phyloP scores from a whole-genome alignment of 1,140 invertebrate genomes.

The Eumeta japonica region DNA sequence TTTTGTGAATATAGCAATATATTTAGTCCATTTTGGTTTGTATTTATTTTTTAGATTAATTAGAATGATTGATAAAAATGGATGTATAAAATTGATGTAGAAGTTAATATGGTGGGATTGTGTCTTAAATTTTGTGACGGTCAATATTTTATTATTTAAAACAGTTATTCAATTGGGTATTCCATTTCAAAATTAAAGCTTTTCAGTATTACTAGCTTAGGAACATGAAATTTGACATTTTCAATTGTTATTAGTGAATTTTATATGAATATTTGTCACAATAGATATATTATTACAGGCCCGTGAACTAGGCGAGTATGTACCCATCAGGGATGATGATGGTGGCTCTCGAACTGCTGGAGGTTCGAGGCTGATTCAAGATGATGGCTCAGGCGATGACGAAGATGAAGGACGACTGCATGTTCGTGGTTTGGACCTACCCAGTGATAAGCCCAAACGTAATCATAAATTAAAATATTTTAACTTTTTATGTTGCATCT shows the following conservation, averaged over 20 bases:
- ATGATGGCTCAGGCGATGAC: constrained; percentile 86
- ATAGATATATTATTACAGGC: constrained; percentile 28
- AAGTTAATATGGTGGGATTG: too few species aligned
- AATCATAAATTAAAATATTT: too few species aligned
- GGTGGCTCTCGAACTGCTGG: constrained; percentile 12
- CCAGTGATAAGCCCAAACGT: constrained; percentile 47
- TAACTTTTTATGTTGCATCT: too few species aligned
- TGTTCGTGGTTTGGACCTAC: constrained; percentile 43
- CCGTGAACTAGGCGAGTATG: constrained; percentile 45
- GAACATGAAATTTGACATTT: background rate
- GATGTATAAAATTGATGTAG: too few species aligned
- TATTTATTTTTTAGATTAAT: too few species aligned
- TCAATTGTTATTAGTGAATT: background rate
- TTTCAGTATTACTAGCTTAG: background rate
- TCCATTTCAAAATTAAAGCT: background rate
- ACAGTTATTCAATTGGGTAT: background rate
- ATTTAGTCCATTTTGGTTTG: too few species aligned
- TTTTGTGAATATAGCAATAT: too few species aligned
- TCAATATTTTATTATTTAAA: background rate
- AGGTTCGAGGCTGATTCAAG: constrained; percentile 68
- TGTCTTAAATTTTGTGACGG: background rate
- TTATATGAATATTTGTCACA: background rate
- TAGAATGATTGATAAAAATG: too few species aligned
- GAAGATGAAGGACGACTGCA: constrained; percentile 63
- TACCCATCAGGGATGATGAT: constrained; percentile 26